Conservation (phyloP, 2,888 invertebrate species). For the Trichogramma evanescens region DNA sequence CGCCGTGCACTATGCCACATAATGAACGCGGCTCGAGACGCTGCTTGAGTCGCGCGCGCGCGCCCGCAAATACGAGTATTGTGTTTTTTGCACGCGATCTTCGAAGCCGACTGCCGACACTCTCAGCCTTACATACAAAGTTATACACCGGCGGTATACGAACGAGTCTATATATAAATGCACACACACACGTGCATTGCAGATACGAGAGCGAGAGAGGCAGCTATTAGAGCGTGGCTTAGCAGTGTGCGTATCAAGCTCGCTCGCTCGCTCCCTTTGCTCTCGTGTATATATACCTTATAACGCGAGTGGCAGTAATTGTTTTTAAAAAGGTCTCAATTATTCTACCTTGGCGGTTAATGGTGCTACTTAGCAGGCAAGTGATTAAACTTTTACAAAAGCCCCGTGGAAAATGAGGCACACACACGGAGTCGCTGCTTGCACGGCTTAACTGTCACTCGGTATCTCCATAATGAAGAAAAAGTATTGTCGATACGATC, state of each 20-base stretch:
- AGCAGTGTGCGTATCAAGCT: neutral
- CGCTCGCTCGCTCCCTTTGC: neutral
- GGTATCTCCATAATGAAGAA: constrained; percentile 23
- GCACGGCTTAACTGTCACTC: constrained; percentile 12
- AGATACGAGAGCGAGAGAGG: too few species aligned
- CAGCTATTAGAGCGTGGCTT: too few species aligned
- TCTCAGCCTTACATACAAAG: too few species aligned
- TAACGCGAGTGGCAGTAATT: constrained; percentile 8
- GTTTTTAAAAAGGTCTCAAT: constrained; percentile 14
- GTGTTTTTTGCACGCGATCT: neutral
- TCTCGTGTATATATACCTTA: too few species aligned
- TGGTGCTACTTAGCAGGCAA: constrained; percentile 13
- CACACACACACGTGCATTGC: neutral
- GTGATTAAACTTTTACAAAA: constrained; percentile 7
- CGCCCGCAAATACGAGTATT: neutral
- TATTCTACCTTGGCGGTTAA: constrained; percentile 14
- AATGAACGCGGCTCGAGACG: too few species aligned
- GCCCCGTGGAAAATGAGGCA: neutral
- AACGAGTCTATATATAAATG: neutral
- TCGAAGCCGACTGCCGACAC: neutral
- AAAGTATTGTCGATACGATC: constrained; percentile 22
- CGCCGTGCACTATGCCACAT: too few species aligned
- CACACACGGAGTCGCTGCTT: neutral
- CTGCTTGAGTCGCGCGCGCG: neutral
- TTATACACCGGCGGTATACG: too few species aligned